Conservation (phyloP, 2,888 invertebrate genomes). For the Maniola hyperantus region DNA sequence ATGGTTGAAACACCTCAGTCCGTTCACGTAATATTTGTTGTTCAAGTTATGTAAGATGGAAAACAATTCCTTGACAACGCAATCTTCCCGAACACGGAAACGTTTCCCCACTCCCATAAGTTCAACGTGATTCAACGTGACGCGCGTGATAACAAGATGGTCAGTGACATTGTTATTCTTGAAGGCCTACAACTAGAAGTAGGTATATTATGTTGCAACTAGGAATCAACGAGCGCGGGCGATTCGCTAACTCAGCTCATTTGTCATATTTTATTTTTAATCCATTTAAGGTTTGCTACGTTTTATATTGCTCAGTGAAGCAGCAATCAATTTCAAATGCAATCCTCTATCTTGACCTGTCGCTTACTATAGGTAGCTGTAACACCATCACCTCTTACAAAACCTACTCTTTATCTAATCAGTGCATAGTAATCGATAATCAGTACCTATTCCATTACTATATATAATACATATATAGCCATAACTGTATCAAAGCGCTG, state of each 20-base stretch:
- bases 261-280: too few species aligned
- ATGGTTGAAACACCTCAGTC: neutral
- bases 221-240: neutral
- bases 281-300: too few species aligned
- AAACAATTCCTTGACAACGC: constrained; percentile 45
- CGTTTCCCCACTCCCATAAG: constrained; percentile 58
- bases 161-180: constrained; percentile 4
- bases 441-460: neutral
- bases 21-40: constrained; percentile 34
- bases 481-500: constrained; percentile 20
- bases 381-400: neutral
- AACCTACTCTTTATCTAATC: constrained; percentile 3
- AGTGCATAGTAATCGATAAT: neutral
- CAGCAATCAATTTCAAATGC: too few species aligned
- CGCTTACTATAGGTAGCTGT: too few species aligned
- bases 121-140: constrained; percentile 54
- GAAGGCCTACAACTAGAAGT: neutral
- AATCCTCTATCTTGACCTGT: too few species aligned
- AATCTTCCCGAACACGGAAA: constrained; percentile 67
- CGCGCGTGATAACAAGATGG: constrained; percentile 48
- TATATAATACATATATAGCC: too few species aligned
- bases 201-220: neutral
- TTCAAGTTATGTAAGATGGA: constrained; percentile 39
- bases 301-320: too few species aligned
- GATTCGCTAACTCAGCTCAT: too few species aligned